Conservation (phyloP, 2,113 vertebrate species). For the Narcine bancroftii region DNA sequence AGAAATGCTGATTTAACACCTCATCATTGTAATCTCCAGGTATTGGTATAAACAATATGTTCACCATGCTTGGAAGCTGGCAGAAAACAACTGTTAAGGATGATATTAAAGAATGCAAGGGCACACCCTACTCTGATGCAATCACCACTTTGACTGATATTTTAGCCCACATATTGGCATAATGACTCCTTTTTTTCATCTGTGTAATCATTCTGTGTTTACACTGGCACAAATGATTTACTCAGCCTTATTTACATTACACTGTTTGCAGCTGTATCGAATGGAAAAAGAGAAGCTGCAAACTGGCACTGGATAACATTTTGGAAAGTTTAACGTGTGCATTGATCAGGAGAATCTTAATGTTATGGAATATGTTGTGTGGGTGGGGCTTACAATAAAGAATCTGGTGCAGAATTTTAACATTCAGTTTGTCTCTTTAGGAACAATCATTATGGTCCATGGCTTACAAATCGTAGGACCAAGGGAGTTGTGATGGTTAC, state of each 20-base stretch:
- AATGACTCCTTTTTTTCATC: conserved; percentile 68
- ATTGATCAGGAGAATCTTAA: conserved; percentile 39
- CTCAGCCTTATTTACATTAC: conserved; percentile 78
- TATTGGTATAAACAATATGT: conserved; percentile 81
- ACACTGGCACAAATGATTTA: conserved; percentile 64
- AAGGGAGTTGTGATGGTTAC: conserved; percentile 52
- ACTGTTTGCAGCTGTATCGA: conserved; percentile 74
- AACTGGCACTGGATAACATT: conserved; percentile 68
- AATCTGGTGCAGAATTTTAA: conserved; percentile 44
- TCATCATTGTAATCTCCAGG: conserved; percentile 44
- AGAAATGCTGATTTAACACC: conserved; percentile 48
- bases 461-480: conserved; percentile 50
- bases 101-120: conserved; percentile 49
- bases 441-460: conserved; percentile 55
- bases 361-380: conserved; percentile 49
- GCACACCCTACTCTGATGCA: conserved; percentile 61
- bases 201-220: conserved; percentile 72
- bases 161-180: conserved; percentile 69
- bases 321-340: conserved; percentile 46
- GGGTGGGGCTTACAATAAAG: conserved; percentile 46
- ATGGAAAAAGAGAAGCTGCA: conserved; percentile 58
- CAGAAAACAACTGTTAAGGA: conserved; percentile 57
- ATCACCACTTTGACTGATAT: conserved; percentile 73
- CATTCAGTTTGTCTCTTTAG: conserved; percentile 54
- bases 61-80: conserved; percentile 79